Percentiles rank a stretch among this genome's conserved stretches.
phyloP scores from a whole-genome alignment of 2,113 vertebrate genomes.

The Perognathus longimembris region DNA sequence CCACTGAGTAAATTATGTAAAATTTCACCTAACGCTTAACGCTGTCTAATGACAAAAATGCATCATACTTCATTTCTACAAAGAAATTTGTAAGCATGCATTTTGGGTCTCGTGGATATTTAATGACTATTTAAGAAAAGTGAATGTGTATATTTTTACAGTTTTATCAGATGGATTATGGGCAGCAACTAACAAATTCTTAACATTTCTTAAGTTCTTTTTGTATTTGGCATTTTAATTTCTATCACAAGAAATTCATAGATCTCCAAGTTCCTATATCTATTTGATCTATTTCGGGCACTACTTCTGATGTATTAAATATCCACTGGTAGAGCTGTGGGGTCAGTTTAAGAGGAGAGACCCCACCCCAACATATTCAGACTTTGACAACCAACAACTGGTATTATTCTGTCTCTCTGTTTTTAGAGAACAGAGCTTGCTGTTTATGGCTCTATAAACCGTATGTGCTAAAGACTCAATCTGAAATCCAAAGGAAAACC shows the following conservation, averaged over 20 bases:
- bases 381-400: constrained; percentile 1
- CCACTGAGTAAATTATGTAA: background rate
- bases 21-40: background rate
- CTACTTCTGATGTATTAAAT: background rate
- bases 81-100: background rate
- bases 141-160: background rate
- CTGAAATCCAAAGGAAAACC: constrained; percentile 81
- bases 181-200: constrained; percentile 8
- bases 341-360: constrained; percentile 27
- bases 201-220: background rate
- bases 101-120: background rate
- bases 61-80: background rate
- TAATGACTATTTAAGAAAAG: background rate
- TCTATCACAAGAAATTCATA: background rate
- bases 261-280: background rate
- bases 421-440: background rate
- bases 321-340: fast-evolving
- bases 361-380: background rate
- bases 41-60: background rate
- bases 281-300: background rate
- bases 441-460: constrained; percentile 11
- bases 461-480: constrained; percentile 62
- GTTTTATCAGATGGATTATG: background rate
- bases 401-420: background rate
- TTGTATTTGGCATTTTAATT: background rate